phyloP scores from a whole-genome alignment of 2,113 vertebrate genomes.

The Neogobius melanostomus region DNA sequence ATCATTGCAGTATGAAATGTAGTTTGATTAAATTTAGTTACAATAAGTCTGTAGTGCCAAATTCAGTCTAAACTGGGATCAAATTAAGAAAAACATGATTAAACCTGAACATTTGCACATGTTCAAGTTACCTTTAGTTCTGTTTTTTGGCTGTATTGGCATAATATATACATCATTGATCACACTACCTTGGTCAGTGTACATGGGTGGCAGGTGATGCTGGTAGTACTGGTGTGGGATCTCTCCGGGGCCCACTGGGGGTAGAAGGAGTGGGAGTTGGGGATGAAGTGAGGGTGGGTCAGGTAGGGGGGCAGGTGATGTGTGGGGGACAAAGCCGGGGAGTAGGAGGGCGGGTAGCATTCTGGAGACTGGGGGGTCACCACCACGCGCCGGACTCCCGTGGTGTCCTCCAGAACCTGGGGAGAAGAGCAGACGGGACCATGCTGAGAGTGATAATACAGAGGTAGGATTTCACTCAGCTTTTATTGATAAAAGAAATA shows the following conservation, averaged over 20 bases:
- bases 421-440: constrained; percentile 3
- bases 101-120: too few relatives aligned
- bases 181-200: constrained; percentile 87
- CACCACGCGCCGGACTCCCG: constrained; percentile 93
- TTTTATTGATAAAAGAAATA: too few relatives aligned
- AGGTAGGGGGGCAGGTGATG: constrained; percentile 94
- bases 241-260: constrained; percentile 94
- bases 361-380: constrained; percentile 96
- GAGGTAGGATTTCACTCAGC: neutral
- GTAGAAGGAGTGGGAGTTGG: constrained; percentile 94
- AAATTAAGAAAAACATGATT: too few relatives aligned
- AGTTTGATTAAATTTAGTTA: too few relatives aligned
- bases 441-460: neutral
- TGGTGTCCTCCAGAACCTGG: constrained; percentile 95
- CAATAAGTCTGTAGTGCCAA: too few relatives aligned
- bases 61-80: too few relatives aligned
- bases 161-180: too few relatives aligned
- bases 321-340: constrained; percentile 92
- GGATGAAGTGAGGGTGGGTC: constrained; percentile 92
- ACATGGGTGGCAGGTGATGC: constrained; percentile 93
- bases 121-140: too few relatives aligned
- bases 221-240: constrained; percentile 92
- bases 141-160: neutral
- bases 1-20: too few relatives aligned
- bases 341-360: constrained; percentile 94